Percentiles rank a stretch among this genome's conserved stretches.
Conservation (phyloP, 2,797 vertebrate genomes). For the Hypotaenidia philippensis region DNA sequence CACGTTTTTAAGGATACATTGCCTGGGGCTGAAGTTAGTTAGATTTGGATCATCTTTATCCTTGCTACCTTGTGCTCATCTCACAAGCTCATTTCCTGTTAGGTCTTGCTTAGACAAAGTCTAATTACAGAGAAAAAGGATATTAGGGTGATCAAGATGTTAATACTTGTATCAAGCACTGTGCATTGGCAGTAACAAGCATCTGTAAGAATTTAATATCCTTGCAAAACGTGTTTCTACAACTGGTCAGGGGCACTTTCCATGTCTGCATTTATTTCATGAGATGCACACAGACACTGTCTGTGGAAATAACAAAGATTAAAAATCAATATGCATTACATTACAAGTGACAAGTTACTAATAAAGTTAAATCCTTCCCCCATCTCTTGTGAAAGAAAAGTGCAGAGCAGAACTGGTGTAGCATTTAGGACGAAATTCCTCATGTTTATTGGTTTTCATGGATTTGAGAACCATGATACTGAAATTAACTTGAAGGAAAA, state of each 20-base stretch:
- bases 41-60: neutral
- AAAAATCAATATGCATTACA: neutral
- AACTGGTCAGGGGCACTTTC: neutral
- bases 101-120: constrained; percentile 6
- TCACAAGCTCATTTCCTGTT: neutral
- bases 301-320: neutral
- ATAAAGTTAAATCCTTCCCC: neutral
- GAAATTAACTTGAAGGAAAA: neutral
- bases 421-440: neutral
- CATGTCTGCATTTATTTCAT: neutral
- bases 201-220: neutral
- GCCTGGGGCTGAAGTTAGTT: neutral
- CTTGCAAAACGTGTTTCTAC: neutral
- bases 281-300: neutral
- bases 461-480: neutral
- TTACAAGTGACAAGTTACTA: neutral
- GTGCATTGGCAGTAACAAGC: neutral
- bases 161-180: neutral
- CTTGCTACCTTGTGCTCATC: neutral
- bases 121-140: constrained; percentile 19
- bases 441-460: neutral
- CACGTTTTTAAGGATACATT: neutral
- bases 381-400: neutral
- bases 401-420: neutral
- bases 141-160: neutral